phyloP scores from a whole-genome alignment of 2,888 invertebrate species.

The Sphinx pinastri region DNA sequence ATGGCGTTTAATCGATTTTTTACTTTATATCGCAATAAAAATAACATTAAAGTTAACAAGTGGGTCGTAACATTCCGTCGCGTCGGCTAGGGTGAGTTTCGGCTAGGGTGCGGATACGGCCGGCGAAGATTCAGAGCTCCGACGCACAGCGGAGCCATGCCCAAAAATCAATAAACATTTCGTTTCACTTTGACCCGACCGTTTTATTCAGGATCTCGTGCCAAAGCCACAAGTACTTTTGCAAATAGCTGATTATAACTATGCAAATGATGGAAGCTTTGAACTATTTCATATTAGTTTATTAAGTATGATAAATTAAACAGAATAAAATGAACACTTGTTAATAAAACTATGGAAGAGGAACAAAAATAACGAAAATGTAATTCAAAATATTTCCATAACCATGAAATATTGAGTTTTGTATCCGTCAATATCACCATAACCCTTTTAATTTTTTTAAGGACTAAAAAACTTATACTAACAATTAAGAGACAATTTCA shows the following conservation, averaged over 20 bases:
- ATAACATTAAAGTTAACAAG: not conserved
- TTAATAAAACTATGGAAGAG: too few relatives aligned
- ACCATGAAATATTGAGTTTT: too few relatives aligned
- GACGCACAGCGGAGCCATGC: conserved; percentile 33
- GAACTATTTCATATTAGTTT: too few relatives aligned
- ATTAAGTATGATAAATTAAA: too few relatives aligned
- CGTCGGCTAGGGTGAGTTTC: too few relatives aligned
- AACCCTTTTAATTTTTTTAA: too few relatives aligned
- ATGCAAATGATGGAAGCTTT: too few relatives aligned
- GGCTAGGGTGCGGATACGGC: not conserved
- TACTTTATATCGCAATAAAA: not conserved
- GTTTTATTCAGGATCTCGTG: conserved; percentile 32
- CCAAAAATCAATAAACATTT: conserved; percentile 51
- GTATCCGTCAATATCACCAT: not conserved
- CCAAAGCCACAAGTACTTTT: conserved; percentile 32
- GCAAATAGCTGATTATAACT: conserved; percentile 35
- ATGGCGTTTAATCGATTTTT: not conserved
- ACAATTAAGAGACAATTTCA: too few relatives aligned
- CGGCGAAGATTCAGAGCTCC: conserved; percentile 27
- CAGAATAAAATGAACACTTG: too few relatives aligned
- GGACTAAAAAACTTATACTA: too few relatives aligned
- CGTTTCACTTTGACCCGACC: conserved; percentile 35
- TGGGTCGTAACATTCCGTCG: not conserved
- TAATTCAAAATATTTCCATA: too few relatives aligned
- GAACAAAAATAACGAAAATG: too few relatives aligned